Evolutionary conservation across 2,888 invertebrate species (phyloP), one percentile per base, ranked within the genome.

Genomic region (Alsophila aescularia): DNA sequence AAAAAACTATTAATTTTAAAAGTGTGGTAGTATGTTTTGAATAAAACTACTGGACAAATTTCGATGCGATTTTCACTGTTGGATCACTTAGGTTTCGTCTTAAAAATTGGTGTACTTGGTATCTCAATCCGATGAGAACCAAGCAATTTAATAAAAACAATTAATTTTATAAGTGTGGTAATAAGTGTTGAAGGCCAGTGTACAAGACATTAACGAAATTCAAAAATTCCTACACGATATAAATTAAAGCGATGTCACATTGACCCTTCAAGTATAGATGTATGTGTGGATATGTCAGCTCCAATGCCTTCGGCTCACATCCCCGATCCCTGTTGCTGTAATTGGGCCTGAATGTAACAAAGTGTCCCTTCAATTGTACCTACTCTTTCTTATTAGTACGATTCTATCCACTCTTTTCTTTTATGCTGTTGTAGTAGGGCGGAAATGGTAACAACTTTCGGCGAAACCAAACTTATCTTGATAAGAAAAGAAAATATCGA

Each of bases 181-280:
- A n/a, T n/a, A n/a, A n/a, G n/a, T n/a, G n/a, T n/a, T n/a, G n/a
- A n/a, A n/a, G n/a, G n/a, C n/a, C n/a, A n/a, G n/a, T 7, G 8
- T 16, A 36, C 2, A 27, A 10, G 51, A 35, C 43, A 43, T 58
- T 50, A 39, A 14, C 45, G 51, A 36, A 40, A 61, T 61, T 59
- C 57, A 45, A 49, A 36, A 40, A 61, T 61, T 59, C 57, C 59
- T 29, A 41, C 48, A 59, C 53, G 59, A 44, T 59, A 53, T 64
- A 54, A 55, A 59, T 64, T 61, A 61, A 47, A 52, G 32, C 54
- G 18, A 32, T 18, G 57, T 29, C 47, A 56, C 43, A 47, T 34
- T 24, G 24, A 44, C 37, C 52, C 42, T 53, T 40, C 27, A 36
- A 31, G 34, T 13, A 32, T 43, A 37, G 37, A 31, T 37, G 31